Conservation (phyloP, 2,113 vertebrate genomes). For the Poecilia latipinna region DNA sequence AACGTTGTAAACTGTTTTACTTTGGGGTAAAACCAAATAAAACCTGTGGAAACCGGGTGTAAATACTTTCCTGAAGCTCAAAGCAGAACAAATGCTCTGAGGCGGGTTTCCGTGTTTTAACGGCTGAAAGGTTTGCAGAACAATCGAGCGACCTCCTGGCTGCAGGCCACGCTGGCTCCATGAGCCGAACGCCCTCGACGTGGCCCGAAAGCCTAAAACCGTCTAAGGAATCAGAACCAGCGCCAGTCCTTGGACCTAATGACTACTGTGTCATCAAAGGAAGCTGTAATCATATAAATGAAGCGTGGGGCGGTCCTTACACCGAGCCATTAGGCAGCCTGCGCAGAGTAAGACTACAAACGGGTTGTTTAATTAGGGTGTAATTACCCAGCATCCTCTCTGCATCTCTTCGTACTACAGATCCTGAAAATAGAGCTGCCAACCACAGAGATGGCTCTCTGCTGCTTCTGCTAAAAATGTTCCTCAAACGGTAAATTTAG, state of each 20-base stretch:
- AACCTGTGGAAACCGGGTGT: background rate
- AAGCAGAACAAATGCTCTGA: too few relatives aligned
- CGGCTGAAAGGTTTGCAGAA: slow-evolving; percentile 22
- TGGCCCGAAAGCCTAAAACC: slow-evolving; percentile 4
- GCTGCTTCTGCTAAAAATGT: slow-evolving; percentile 36
- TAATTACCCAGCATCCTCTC: slow-evolving; percentile 54
- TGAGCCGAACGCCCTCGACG: slow-evolving; percentile 9
- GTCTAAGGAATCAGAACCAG: background rate
- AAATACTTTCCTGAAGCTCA: background rate
- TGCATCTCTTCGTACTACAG: slow-evolving; percentile 26
- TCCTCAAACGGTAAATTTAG: slow-evolving; percentile 28
- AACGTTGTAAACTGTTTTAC: too few relatives aligned
- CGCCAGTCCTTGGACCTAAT: slow-evolving; percentile 35
- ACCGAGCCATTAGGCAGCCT: slow-evolving; percentile 63
- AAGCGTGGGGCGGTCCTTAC: slow-evolving; percentile 31
- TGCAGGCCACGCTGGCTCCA: slow-evolving; percentile 40
- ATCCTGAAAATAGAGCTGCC: slow-evolving; percentile 41
- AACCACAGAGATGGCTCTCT: slow-evolving; percentile 8
- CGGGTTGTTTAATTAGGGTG: slow-evolving; percentile 53
- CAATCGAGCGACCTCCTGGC: slow-evolving; percentile 50
- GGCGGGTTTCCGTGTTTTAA: too few relatives aligned
- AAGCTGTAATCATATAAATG: slow-evolving; percentile 61
- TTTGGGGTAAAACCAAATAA: background rate
- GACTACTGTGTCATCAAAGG: slow-evolving; percentile 52
- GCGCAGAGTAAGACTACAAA: slow-evolving; percentile 60